phyloP scores from a whole-genome alignment of 2,888 invertebrate genomes.

The Conomelus anceps region DNA sequence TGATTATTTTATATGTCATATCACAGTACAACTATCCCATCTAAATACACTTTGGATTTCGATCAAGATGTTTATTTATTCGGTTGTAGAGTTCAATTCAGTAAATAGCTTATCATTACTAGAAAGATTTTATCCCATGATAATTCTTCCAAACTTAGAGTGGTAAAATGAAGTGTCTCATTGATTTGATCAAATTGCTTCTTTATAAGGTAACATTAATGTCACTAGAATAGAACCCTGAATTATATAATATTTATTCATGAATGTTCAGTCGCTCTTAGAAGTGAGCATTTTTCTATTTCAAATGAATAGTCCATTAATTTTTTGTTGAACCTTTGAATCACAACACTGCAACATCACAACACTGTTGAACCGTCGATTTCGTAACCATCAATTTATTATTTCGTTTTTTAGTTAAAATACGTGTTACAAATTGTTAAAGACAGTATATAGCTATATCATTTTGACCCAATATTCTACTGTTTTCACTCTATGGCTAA shows the following conservation, averaged over 20 bases:
- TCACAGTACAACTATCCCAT: constrained; percentile 9
- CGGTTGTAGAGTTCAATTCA: neutral
- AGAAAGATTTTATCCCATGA: neutral
- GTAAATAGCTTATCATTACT: neutral
- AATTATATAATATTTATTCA: neutral
- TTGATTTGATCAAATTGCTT: neutral
- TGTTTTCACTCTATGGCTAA: neutral
- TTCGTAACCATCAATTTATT: neutral
- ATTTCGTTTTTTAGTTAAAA: neutral
- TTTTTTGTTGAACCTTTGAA: neutral
- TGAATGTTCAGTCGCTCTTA: neutral
- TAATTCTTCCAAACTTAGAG: neutral
- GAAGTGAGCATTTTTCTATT: neutral
- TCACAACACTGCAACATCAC: neutral
- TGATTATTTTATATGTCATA: neutral
- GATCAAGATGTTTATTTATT: neutral
- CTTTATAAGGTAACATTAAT: neutral
- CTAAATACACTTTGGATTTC: neutral
- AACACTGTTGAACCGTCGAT: neutral
- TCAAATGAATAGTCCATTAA: neutral
- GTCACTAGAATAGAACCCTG: neutral
- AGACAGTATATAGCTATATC: neutral
- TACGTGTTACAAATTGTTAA: neutral
- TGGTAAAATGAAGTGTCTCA: neutral
- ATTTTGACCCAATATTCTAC: neutral